Conservation (phyloP, 2,888 invertebrate species). For the Druceiella hillmani region DNA sequence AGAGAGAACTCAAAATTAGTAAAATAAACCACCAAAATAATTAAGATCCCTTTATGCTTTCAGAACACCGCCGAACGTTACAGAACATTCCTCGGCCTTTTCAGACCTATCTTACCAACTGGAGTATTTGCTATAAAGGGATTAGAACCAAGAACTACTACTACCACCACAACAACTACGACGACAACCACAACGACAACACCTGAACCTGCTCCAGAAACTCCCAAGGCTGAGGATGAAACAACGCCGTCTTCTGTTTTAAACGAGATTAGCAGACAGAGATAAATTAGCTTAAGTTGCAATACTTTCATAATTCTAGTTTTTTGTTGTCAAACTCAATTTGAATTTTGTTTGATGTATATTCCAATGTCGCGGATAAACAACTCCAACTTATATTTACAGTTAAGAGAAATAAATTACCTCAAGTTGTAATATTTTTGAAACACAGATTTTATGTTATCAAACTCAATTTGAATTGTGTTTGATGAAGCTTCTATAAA, state of each 20-base stretch:
- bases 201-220: conserved; percentile 19
- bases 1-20: background rate
- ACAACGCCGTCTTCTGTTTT: too few relatives aligned
- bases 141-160: conserved; percentile 54
- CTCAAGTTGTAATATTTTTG: too few relatives aligned
- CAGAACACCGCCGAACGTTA: conserved; percentile 76
- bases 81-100: conserved; percentile 64
- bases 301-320: too few relatives aligned
- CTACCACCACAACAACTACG: conserved; percentile 33
- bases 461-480: too few relatives aligned
- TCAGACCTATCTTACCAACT: conserved; percentile 69
- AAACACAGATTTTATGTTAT: too few relatives aligned
- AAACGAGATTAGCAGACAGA: conserved; percentile 33
- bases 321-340: too few relatives aligned
- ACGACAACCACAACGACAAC: conserved; percentile 28
- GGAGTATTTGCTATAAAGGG: conserved; percentile 71
- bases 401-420: too few relatives aligned
- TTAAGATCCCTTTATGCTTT: conserved; percentile 29
- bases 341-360: too few relatives aligned
- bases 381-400: too few relatives aligned
- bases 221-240: conserved; percentile 23
- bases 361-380: too few relatives aligned
- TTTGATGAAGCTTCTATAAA: too few relatives aligned
- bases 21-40: conserved; percentile 10
- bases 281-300: too few relatives aligned